Evolutionary conservation across 2,113 vertebrate genomes (phyloP).

Genomic region (Procavia capensis): DNA sequence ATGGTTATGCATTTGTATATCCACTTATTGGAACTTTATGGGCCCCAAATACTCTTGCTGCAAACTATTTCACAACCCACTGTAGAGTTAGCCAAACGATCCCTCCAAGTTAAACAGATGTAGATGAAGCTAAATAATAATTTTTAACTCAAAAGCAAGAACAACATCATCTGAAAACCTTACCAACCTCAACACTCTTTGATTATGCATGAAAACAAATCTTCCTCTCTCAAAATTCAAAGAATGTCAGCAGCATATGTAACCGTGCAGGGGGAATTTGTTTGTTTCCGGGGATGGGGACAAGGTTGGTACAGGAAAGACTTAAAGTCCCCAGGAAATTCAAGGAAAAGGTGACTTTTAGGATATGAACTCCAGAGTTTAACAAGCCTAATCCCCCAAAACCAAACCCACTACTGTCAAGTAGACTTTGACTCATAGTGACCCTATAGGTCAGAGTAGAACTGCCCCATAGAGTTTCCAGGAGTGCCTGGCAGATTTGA

Average conservation of each 20-base stretch:
- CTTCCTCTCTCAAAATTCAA: not conserved
- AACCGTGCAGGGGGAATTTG: not conserved
- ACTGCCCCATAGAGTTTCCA: too few species aligned
- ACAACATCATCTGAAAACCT: not conserved
- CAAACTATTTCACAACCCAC: not conserved
- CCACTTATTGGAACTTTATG: not conserved
- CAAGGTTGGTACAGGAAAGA: not conserved
- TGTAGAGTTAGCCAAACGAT: not conserved
- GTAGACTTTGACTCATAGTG: too few species aligned
- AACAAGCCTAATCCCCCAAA: not conserved
- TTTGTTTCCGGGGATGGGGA: not conserved
- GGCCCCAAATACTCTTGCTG: not conserved
- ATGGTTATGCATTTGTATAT: conserved; percentile 3
- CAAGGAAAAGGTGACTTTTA: not conserved
- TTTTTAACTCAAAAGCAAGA: not conserved
- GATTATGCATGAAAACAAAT: not conserved
- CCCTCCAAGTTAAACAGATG: not conserved
- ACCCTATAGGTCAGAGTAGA: too few species aligned
- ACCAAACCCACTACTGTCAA: too few species aligned
- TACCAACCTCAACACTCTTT: not conserved
- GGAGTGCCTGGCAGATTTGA: too few species aligned
- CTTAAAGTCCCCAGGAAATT: not conserved
- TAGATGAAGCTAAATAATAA: not conserved
- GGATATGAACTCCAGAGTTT: not conserved
- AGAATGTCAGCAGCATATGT: not conserved